Base-by-base conservation (phyloP, 2,113 vertebrate genomes). In the Vicugna pacos region DNA sequence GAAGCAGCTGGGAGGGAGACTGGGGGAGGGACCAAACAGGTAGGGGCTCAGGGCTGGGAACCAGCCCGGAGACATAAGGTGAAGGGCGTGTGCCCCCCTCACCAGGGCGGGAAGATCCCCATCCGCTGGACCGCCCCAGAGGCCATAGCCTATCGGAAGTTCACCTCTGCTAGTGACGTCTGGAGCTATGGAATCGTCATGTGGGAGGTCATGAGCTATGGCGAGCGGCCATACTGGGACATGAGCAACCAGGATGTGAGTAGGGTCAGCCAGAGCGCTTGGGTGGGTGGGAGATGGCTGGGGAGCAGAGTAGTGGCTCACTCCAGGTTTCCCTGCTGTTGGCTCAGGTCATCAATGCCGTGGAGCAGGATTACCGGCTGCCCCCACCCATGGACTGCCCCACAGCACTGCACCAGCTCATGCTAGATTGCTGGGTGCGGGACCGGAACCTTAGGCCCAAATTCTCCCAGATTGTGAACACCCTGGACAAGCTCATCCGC, bases 161-260 rank as follows among this genome's bases (percentile, higher is more conserved):
- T 99, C 98, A 99, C 99, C 14, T 99, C 99, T 0, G 99, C 99
- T 93, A 99, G 99, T 0, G 99, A 99, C 0, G 99, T 99, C 75
- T 99, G 99, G 99, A 99, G 99, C 98, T 99, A 99, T 0, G 99
- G 99, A 48, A 99, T 99, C 0, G 99, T 99, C 98, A 99, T 99
- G 99, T 99, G 99, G 99, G 99, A 99, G 97, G 99, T 99, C 97
- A 99, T 99, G 99, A 99, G 99, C 35, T 99, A 99, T 0, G 99
- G 99, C 73, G 99, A 99, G 96, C 98, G 99, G 89, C 99, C 99
- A 8, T 99, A 99, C 98, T 99, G 99, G 99, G 99, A 99, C 98
- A 99, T 99, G 99, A 99, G 99, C 98, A 99, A 99, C 99, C 99
- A 99, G 98, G 99, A 99, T 19, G 99, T 99, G 98, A 99, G 99